Evolutionary conservation across 2,888 invertebrate genomes (phyloP), one percentile per base, ranked within the genome.

Genomic region (Trachelus iudaicus): DNA sequence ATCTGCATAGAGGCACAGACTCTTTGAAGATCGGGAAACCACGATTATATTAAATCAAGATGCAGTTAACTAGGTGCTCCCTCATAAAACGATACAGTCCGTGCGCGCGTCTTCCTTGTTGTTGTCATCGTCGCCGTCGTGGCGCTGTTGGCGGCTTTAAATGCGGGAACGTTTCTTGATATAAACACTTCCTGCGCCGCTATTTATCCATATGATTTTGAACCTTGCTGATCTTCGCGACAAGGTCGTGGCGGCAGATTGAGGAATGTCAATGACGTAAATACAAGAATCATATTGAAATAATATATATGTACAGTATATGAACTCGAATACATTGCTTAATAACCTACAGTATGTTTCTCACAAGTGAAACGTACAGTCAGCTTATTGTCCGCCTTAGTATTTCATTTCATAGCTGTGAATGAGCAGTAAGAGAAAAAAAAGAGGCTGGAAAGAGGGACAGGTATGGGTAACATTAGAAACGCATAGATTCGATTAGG

Each of bases 21-120:
- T 31, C 74, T 74, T 74, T 74, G 74, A 74, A 74, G 74, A 74
- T 74, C 23, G n/a, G 34, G 1, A 35, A 23, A 34, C 35, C n/a
- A 37, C 74, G 74, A 74, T 74, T 74, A 37, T 37, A 74, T 30
- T 37, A 37, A 74, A 37, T 74, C 37, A 34, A 74, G 74, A 30
- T 35, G 74, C 74, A 35, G 71, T 71, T 71, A 71, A 71, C 71
- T 34, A 34, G 33, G 33, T 13, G 33, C 71, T 71, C 34, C 71
- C 23, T 56, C 56, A 56, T 23, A 23, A 56, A 56, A 23, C 56
- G 56, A 56, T 56, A 9, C 23, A 56, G 56, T 56, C 1, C 56
- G 23, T 23, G 56, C 56, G 56, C 56, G 23, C 56, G 56, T 23
- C 23, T 56, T 56, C 56, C 56, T 23, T 23, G 56, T 56, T 56